Evolutionary conservation across 2,888 invertebrate species (phyloP), one percentile per base, ranked within the genome.

Genomic region (Melanargia galathea): DNA sequence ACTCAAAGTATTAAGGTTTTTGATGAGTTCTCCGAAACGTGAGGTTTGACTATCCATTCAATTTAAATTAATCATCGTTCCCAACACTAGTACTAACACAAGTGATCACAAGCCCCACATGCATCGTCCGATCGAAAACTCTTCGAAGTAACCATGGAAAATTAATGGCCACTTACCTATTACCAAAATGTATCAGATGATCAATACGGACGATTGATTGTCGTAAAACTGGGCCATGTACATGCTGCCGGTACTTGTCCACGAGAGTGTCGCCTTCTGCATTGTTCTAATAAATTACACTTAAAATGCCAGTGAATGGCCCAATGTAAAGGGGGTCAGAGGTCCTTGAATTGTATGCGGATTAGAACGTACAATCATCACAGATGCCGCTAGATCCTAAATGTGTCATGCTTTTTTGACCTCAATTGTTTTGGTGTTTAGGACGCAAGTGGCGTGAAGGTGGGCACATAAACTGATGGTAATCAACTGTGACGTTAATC

Each of bases 251-350:
- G 18, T 18, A 52, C 52, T 51, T 11, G 51, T 18, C 51, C 33
- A 13, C 18, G 11, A 33, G 8, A 51, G 20, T 52, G 52, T 58
- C 58, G 58, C 46, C 33, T 61, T 45, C 52, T 52, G 51, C 24
- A 63, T 66, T 66, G 66, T 66, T 61, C 60, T 57, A 54, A 61
- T 61, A 66, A 58, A 63, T 63, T 52, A 38, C 45, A 57, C 57
- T 61, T 56, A 58, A 65, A 67, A 67, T 65, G 58, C 38, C 65
- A 62, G 65, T 63, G 67, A 67, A 67, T 4, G 67, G 67, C 60
- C 62, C 22, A 38, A 64, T 40, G 60, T 64, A 35, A 62, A 63
- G 58, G 62, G 56, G 67, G 67, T 69, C 62, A 67, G 48, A 67
- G 64, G 63, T 69, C 63, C 66, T 67, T 66, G 65, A 62, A 58